A percentile compares a stretch with the other conserved stretches of the same genome.
Evolutionary conservation across 2,797 vertebrate species (phyloP).

Genomic region (Microchirus variegatus): DNA sequence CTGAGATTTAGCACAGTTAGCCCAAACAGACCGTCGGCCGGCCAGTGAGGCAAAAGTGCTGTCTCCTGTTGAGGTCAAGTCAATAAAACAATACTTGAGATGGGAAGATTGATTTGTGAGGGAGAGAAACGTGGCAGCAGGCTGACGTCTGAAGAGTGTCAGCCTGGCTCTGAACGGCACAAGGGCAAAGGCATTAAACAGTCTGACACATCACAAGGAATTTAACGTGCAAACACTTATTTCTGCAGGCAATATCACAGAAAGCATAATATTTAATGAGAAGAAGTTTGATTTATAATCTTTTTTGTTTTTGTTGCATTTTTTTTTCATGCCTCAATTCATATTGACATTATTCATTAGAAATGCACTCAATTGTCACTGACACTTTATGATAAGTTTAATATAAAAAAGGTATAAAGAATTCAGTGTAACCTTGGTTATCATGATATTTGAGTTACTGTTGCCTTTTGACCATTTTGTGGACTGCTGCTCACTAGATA

Average conservation of each 20-base stretch:
- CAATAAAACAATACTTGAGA: constrained; percentile 50
- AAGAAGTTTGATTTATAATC: too few species aligned
- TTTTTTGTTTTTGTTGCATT: too few species aligned
- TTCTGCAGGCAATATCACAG: too few species aligned
- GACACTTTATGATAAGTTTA: too few species aligned
- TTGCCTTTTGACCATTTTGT: too few species aligned
- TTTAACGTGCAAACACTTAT: not conserved
- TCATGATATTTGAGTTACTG: too few species aligned
- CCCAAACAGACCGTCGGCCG: constrained; percentile 50
- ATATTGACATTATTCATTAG: not conserved
- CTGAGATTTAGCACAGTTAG: constrained; percentile 44
- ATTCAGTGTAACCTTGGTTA: too few species aligned
- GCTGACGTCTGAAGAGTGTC: constrained; percentile 51
- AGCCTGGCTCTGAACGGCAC: not conserved
- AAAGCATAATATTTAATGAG: too few species aligned
- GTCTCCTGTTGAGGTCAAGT: constrained; percentile 13
- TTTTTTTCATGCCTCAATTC: not conserved
- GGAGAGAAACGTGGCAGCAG: constrained; percentile 14
- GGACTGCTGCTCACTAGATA: too few species aligned
- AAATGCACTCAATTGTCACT: not conserved
- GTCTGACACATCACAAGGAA: not conserved
- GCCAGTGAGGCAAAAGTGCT: constrained; percentile 48
- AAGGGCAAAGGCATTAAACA: constrained; percentile 50
- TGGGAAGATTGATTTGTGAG: constrained; percentile 48
- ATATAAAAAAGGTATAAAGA: too few species aligned